A percentile compares a stretch with the other conserved stretches of the same genome.
These are phyloP conservation scores for Lophotis ruficrista DNA, from an alignment of 2,113 vertebrate species.

Conservation along the genomic window DNA sequence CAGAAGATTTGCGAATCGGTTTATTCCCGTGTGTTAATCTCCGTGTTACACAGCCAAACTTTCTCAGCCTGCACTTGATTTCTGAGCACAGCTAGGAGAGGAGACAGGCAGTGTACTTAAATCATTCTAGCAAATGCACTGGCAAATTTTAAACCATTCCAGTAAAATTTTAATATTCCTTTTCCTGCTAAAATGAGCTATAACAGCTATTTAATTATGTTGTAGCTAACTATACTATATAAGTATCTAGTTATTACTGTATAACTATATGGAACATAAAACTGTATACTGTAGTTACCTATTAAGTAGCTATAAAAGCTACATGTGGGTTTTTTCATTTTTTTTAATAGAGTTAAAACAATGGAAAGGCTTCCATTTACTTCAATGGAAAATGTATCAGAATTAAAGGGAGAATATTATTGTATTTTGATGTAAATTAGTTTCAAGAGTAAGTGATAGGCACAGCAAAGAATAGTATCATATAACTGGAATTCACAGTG, in stretches of 20 bases:
- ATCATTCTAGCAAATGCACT: not conserved
- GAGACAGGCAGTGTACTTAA: not conserved
- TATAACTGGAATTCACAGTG: not conserved
- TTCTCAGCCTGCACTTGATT: not conserved
- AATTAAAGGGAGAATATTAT: not conserved
- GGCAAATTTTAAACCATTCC: not conserved
- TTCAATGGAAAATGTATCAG: not conserved
- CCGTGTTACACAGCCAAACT: not conserved
- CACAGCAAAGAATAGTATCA: not conserved
- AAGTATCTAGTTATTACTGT: not conserved
- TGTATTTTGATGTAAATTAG: not conserved
- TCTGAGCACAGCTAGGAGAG: not conserved
- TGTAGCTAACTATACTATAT: not conserved
- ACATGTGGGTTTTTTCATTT: not conserved
- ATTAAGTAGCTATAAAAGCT: not conserved
- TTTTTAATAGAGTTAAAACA: not conserved
- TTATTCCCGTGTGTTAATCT: not conserved
- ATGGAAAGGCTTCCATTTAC: not conserved
- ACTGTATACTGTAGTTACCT: not conserved
- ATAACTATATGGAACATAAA: slow-evolving; percentile 12
- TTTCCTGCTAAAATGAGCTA: slow-evolving; percentile 17
- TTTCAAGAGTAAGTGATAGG: not conserved
- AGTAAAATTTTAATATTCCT: slow-evolving; percentile 15
- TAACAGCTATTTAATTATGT: slow-evolving; percentile 26
- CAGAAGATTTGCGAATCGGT: not conserved